Base-by-base conservation (phyloP, 64 coral and sea anemone species). In the Dendrophyllia cribrosa region DNA sequence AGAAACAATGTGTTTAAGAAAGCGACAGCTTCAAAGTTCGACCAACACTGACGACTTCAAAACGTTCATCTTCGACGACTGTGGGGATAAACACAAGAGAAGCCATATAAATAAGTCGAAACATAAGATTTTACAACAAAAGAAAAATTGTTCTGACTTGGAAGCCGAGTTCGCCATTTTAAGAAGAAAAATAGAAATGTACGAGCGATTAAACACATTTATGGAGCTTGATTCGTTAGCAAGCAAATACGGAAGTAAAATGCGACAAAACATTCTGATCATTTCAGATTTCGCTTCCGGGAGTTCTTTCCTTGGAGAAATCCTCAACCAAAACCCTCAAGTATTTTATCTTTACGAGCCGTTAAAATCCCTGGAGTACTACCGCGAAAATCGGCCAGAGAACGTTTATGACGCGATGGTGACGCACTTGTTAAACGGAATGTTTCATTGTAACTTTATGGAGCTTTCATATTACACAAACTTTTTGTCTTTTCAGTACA, bases 321-420 rank as follows among this genome's bases (percentile, higher is more conserved):
- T 99, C 9, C 91, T 99, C 23, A 99, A 99, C 47, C 97, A 96
- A 17, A 91, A 99, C 43, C 91, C 91, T n/a, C 59, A 94, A 9
- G 86, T 99, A 43, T 99, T 99, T 69, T 99, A 96, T 43, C 76
- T 96, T 65, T 91, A 91, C 49, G 88, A 99, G 55, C 97, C 97
- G 47, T 63, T 99, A 43, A 76, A 99, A 49, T 91, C 97, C 4
- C 44, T 99, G 13, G 85, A 89, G 62, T 99, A 92, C 87, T 99
- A 96, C 67, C 68, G 65, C 6, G 92, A 96, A 17, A 99, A 99
- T 66, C 81, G 97, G 10, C 94, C 97, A 5, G 94, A 96, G n/a
- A 93, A 46, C 63, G 76, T 94, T 51, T 99, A 99, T 50, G 94
- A 96, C 59, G 79, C 55, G 16, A 99, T 99, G 94, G 87, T 95